Evolutionary conservation across 2,113 vertebrate species (phyloP).

Genomic region (Hypocryptadius cinnamomeus): DNA sequence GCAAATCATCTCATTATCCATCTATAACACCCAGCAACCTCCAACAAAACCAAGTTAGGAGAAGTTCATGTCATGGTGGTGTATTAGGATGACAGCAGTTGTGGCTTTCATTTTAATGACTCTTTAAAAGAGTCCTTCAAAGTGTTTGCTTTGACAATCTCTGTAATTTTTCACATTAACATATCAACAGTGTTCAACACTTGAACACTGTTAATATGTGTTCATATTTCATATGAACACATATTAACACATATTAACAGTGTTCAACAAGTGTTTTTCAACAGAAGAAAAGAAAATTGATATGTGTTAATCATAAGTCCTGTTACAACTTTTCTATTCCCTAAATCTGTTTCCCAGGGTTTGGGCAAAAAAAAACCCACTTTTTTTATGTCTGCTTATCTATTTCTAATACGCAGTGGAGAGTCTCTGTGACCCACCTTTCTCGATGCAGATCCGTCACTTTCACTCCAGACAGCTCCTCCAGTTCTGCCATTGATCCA

Average conservation of each 20-base stretch:
- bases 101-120: background rate
- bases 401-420: background rate
- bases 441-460: slow-evolving; percentile 92
- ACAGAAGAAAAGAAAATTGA: background rate
- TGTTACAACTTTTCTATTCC: background rate
- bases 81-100: background rate
- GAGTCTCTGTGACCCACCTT: slow-evolving; percentile 69
- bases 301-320: background rate
- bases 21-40: background rate
- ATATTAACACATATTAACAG: background rate
- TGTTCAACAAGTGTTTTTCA: background rate
- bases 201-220: too few relatives aligned
- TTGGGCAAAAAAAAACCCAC: accelerated
- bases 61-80: accelerated
- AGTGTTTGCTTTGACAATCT: background rate
- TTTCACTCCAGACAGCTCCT: slow-evolving; percentile 84
- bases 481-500: slow-evolving; percentile 87
- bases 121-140: background rate
- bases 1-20: too few relatives aligned
- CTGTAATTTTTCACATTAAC: background rate
- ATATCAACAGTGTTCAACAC: background rate
- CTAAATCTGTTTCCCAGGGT: background rate
- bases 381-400: background rate
- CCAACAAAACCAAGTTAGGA: background rate
- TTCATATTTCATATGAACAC: too few relatives aligned